These are phyloP conservation scores for Silurus lanzhouensis DNA, from an alignment of 2,797 vertebrate species.

Conservation along the genomic window DNA sequence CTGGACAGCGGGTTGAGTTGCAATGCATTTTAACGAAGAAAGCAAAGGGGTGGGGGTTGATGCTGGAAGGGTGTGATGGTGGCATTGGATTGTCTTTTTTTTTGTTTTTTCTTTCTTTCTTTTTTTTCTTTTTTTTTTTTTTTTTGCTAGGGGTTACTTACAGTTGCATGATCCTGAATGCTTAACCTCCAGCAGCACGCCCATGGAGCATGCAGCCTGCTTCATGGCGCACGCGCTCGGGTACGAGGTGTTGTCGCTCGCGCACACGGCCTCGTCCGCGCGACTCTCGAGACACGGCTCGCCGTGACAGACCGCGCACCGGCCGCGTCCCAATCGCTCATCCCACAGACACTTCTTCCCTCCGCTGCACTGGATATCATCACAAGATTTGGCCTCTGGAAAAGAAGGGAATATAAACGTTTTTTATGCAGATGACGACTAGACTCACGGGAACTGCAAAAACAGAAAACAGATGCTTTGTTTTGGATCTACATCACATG, in stretches of 20 bases:
- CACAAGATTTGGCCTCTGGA: slow-evolving; percentile 96
- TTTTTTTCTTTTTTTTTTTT: slow-evolving; percentile 63
- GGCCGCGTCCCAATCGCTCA: slow-evolving; percentile 88
- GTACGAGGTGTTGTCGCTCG: slow-evolving; percentile 96
- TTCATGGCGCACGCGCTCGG: slow-evolving; percentile 97
- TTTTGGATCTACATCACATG: slow-evolving; percentile 34
- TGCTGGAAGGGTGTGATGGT: slow-evolving; percentile 54
- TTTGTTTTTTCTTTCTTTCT: slow-evolving; percentile 62
- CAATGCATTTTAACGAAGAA: slow-evolving; percentile 31
- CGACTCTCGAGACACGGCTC: slow-evolving; percentile 89
- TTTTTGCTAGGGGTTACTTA: slow-evolving; percentile 81
- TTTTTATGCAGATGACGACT: slow-evolving; percentile 12
- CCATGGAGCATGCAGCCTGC: slow-evolving; percentile 91
- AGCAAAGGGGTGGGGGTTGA: slow-evolving; percentile 32
- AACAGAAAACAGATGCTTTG: slow-evolving; percentile 41
- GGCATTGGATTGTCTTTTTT: slow-evolving; percentile 79
- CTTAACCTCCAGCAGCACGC: slow-evolving; percentile 94
- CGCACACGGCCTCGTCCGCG: slow-evolving; percentile 92
- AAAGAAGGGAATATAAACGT: background rate
- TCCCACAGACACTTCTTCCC: slow-evolving; percentile 98
- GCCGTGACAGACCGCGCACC: slow-evolving; percentile 86
- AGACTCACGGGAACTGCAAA: slow-evolving; percentile 15
- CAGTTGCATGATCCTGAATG: slow-evolving; percentile 99
- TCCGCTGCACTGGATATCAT: slow-evolving; percentile 90
- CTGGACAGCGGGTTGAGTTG: slow-evolving; percentile 63